Percentiles rank a stretch among this genome's conserved stretches.
Evolutionary conservation across 2,113 vertebrate genomes (phyloP).

Genomic region (Istiophorus platypterus): DNA sequence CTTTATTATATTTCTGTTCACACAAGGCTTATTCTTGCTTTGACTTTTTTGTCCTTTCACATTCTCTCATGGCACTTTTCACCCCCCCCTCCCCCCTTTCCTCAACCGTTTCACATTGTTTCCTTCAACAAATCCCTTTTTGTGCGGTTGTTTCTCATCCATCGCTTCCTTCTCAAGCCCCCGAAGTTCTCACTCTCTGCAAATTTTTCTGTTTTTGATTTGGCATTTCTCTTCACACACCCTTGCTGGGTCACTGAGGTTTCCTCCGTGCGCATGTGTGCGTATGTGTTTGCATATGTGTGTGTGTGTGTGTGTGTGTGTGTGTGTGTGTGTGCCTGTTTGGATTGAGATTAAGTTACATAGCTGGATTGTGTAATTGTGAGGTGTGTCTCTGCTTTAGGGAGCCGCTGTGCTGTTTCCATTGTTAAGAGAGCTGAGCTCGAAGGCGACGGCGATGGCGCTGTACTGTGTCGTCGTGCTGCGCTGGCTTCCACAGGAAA

Average conservation of each 20-base stretch:
- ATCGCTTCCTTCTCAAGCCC: conserved; percentile 26
- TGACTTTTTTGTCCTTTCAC: too few relatives aligned
- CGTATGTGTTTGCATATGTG: conserved; percentile 49
- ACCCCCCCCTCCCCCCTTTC: too few relatives aligned
- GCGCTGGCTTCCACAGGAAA: conserved; percentile 12
- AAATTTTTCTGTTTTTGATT: conserved; percentile 47
- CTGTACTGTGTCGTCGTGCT: not conserved
- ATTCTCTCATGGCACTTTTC: too few relatives aligned
- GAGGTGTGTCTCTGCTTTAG: conserved; percentile 74
- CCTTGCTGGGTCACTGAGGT: conserved; percentile 44
- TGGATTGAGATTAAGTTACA: conserved; percentile 77
- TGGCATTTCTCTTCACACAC: conserved; percentile 49
- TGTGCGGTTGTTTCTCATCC: not conserved
- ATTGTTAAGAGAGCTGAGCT: conserved; percentile 61
- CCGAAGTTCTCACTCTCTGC: not conserved
- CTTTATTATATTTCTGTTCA: not conserved
- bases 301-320: conserved; percentile 30
- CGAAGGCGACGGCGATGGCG: not conserved
- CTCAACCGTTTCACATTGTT: not conserved
- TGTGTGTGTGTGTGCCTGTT: conserved; percentile 59
- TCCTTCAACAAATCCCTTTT: conserved; percentile 4
- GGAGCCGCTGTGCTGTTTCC: conserved; percentile 61
- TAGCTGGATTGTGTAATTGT: conserved; percentile 76
- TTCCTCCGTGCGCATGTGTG: conserved; percentile 39
- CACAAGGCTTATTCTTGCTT: not conserved